Evolutionary conservation across 2,797 vertebrate species (phyloP), one percentile per base, ranked within the genome.

Genomic region (Parambassis ranga): DNA sequence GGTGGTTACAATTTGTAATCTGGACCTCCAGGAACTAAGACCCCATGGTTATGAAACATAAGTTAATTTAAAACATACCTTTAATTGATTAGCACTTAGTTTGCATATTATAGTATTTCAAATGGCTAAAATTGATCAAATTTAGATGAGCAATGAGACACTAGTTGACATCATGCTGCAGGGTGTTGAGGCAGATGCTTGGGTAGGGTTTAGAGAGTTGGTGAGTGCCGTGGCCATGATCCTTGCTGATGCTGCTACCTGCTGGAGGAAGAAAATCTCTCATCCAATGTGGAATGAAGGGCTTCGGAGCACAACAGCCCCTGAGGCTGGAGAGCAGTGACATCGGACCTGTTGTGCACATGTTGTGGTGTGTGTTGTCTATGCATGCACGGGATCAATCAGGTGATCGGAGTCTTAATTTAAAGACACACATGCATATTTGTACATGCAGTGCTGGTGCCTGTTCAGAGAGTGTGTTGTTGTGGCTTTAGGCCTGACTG

Each of bases 271-370:
- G 77, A 88, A 72, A 86, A 70, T 75, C 63, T 87, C 77, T 87
- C 80, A 88, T 88, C 87, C 87, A 64, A 65, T 79, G 85, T 84
- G 77, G 75, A 90, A 91, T 90, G 87, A 89, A 91, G 90, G 88
- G 88, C 88, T 87, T 84, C 63, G 78, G 64, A 71, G 37, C 68
- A 61, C 15, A 60, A 22, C 71, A 50, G 56, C 71, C 71, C 44
- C 6, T 30, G 37, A 36, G 66, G 76, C 75, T 38, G 63, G 10
- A 57, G 51, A 58, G 52, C 56, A 64, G 37, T 43, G 48, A 20
- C 35, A 7, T 41, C 10, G 28, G 41, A 72, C 63, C 56, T 65
- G 61, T 49, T 46, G 53, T 73, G 63, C 50, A 49, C 41, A 66
- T 57, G 53, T 42, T 16, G 30, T 24, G 22, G 14, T 64, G 50